Evolutionary conservation across 2,888 invertebrate genomes (phyloP), one percentile per base, ranked within the genome.

Genomic region (Drosophila eohydei): DNA sequence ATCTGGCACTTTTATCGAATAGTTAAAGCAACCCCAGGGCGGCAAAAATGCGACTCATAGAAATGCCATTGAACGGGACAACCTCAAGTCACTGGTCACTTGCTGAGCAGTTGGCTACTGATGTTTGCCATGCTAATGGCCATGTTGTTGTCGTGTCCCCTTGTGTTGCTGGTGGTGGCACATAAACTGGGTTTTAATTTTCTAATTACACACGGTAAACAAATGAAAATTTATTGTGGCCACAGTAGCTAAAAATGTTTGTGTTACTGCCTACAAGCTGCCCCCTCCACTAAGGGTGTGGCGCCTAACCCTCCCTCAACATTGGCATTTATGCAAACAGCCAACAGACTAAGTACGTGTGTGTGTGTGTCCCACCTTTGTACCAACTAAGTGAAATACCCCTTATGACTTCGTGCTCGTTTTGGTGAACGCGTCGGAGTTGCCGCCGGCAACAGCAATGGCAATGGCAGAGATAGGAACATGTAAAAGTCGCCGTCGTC

Each of bases 131-230:
- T 74, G 63, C 58, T 71, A 74, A 64, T 76, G 78, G 55, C 56
- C 41, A 51, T 71, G 67, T 68, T 86, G 72, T 56, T 74, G 68
- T 61, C 63, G 68, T 63, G 52, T 51, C 57, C 60, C 43, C 32
- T 34, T 54, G 28, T 54, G 54, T 34, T 62, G 61, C 51, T 71
- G 65, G 64, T 66, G 69, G 62, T 79, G 78, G 75, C 62, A 78
- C 71, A 88, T 84, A 88, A 86, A 87, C 88, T 82, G 74, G 88
- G 89, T 79, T 89, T 86, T 89, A 88, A 89, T 86, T 89, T 89
- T 86, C 89, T 86, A 86, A 86, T 86, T 86, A 86, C 89, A 88
- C 86, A 89, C 84, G 70, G 80, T 74, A 88, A 85, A 85, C 88
- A 88, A 86, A 86, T 86, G 88, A 88, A 81, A 88, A 86, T 89